Evolutionary conservation across 2,888 invertebrate genomes (phyloP), one percentile per base, ranked within the genome.

Genomic region (Drosophila antonietae): DNA sequence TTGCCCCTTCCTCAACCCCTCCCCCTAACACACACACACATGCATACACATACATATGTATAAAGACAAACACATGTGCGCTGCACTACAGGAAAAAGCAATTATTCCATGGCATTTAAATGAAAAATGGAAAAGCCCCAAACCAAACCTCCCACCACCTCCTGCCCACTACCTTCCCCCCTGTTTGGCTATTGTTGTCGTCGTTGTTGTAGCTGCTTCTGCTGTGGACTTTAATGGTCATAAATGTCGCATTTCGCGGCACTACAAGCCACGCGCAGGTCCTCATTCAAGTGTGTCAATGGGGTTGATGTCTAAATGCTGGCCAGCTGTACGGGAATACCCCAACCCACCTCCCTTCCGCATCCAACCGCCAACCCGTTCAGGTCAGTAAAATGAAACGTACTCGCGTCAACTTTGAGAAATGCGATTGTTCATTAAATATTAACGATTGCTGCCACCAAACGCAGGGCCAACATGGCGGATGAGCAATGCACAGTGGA

Each of bases 391-490:
- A 76, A 61, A 56, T 65, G 57, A 78, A 73, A 67, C 56, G 80
- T 43, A 39, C 68, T 62, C 68, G 60, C 73, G 47, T 71, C 66
- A 69, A 65, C 74, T 89, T 76, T 66, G 69, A 85, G 76, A 80
- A 89, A 80, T 78, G 82, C 78, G 79, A 83, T 81, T 85, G 89
- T 76, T 84, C 87, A 91, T 91, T 86, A 91, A 91, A 90, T 90
- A 91, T 91, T 91, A 89, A 91, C 89, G 89, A 90, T 79, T 71
- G 39, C 49, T 37, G 31, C 53, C 52, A 37, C 28, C 47, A 62
- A 58, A 28, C 37, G 39, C 31, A 20, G 55, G 46, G 58, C 44
- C 46, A 41, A 62, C 62, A n/a, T 47, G 33, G 52, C 47, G 74
- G 61, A 62, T 49, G 79, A 63, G 51, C 68, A 61, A 35, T 44